Percentiles rank a stretch among this genome's conserved stretches.
These are phyloP conservation scores for Macroglossus sobrinus DNA, from an alignment of 2,113 vertebrate species.

Conservation along the genomic window DNA sequence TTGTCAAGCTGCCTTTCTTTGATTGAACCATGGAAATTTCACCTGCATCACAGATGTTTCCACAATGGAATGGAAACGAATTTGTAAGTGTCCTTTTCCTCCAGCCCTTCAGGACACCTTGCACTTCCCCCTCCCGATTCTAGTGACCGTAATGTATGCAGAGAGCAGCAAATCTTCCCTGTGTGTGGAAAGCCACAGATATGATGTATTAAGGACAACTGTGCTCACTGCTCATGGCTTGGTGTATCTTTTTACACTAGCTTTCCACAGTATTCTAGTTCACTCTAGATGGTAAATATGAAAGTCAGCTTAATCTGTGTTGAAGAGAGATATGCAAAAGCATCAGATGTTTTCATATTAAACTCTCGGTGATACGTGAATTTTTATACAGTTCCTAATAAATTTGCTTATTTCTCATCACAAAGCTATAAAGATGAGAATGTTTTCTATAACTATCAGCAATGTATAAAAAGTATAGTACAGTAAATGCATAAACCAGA, in stretches of 20 bases:
- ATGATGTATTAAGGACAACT: not conserved
- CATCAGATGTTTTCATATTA: no score
- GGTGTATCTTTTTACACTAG: rapidly evolving
- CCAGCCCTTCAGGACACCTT: not conserved
- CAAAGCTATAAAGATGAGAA: not conserved
- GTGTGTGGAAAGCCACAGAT: not conserved
- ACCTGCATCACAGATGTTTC: not conserved
- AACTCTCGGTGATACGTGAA: no score
- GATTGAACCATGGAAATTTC: not conserved
- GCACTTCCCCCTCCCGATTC: not conserved
- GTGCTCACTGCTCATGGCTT: rapidly evolving
- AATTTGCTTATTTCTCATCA: not conserved
- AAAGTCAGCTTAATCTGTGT: no score
- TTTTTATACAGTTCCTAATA: not conserved
- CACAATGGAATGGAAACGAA: not conserved
- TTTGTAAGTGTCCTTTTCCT: not conserved
- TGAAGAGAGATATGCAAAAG: not conserved
- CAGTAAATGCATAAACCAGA: no score
- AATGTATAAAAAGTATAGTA: no score
- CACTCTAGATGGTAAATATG: not conserved
- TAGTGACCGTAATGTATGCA: rapidly evolving
- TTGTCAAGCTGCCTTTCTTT: not conserved
- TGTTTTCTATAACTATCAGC: not conserved
- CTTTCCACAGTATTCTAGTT: rapidly evolving
- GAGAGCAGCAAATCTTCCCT: not conserved